Base-by-base conservation (phyloP, 2,797 vertebrate species). In the Catamblyrhynchus diadema region DNA sequence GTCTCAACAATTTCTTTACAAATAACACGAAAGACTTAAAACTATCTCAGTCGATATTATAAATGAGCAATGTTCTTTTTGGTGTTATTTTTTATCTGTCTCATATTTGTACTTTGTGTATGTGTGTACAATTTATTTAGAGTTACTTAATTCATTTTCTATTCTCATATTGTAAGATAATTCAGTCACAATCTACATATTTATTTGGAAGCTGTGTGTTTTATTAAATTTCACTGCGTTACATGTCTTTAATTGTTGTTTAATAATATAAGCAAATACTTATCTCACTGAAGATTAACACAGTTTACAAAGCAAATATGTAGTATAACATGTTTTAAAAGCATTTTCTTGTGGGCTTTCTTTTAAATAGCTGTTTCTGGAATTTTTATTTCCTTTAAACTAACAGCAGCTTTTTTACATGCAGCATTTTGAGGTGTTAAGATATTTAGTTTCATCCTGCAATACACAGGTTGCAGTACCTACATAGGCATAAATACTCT, bases 21-120 rank as follows among this genome's bases (percentile, higher is more conserved):
- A 92, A 95, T 62, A 94, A 88, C 50, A 70, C 86, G 82, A 87
- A 95, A 71, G 25, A 48, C 42, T 74, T 83, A 48, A 93, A 96
- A 64, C 5, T 64, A 47, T 62, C 67, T 48, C 37, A 71, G 50
- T 60, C 56, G 57, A 48, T 75, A 54, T 62, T 82, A 77, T 88
- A 62, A 60, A 23, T n/a, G 3, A 67, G 5, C 8, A 44, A 19
- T 35, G 14, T 53, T 64, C 10, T 70, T 88, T 72, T 71, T 25
- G 7, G 9, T 70, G 25, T 56, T 53, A 8, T 42, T 82, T 67
- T 81, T 45, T 5, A 33, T 69, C 33, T 45, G 14, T 64, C 30
- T 90, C 4, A 17, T 56, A 59, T 64, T 85, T 53, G 12, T 70
- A 23, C 57, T 86, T 91, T 80, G 12, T 74, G 7, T 42, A 54